phyloP scores from a whole-genome alignment of 2,113 vertebrate genomes.

The Festucalex cinctus region DNA sequence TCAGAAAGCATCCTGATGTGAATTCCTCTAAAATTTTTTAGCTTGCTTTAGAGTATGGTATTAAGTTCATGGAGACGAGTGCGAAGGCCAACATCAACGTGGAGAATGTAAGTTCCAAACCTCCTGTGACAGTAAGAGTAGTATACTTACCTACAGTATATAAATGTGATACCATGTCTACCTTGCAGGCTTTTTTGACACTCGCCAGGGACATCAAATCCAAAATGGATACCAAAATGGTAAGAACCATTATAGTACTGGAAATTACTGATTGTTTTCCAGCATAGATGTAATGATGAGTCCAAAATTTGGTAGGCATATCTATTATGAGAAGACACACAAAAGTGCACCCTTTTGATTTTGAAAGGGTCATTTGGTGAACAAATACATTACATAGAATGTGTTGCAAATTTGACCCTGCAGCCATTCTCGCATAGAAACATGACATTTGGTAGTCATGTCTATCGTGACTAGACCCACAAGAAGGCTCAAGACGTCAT shows the following conservation, averaged over 20 bases:
- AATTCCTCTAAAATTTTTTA: conserved; percentile 46
- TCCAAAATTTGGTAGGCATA: not conserved
- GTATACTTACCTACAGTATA: no score
- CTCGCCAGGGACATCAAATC: conserved; percentile 98
- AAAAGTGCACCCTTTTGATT: not conserved
- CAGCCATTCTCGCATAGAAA: no score
- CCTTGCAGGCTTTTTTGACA: conserved; percentile 88
- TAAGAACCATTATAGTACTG: conserved; percentile 50
- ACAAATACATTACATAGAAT: not conserved
- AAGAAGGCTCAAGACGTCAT: no score
- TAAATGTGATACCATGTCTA: not conserved
- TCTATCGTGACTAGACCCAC: no score
- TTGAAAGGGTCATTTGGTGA: not conserved
- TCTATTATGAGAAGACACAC: not conserved
- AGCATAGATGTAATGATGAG: not conserved
- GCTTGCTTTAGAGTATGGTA: conserved; percentile 90
- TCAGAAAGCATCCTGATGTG: not conserved
- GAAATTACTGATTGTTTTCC: not conserved
- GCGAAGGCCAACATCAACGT: conserved; percentile 98
- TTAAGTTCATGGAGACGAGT: conserved; percentile 99
- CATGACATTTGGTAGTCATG: no score
- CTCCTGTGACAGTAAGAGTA: not conserved
- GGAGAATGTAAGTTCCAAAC: conserved; percentile 83
- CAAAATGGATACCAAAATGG: conserved; percentile 99
- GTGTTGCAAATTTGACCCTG: no score